Conservation (phyloP, 1,140 invertebrate genomes). For the Lethrus apterus region DNA sequence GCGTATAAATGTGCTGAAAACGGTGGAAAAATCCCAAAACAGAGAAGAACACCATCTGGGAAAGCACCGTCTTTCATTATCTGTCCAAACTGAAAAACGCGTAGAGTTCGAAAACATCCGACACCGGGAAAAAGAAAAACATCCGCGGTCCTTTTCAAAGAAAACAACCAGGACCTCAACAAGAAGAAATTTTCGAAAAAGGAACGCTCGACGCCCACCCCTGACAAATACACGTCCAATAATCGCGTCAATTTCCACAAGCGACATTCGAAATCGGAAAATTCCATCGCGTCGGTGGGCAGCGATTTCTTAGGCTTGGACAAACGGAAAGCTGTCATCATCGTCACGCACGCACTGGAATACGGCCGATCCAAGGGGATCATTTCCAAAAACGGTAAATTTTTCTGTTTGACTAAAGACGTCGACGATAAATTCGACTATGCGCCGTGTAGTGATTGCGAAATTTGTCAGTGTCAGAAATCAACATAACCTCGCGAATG, state of each 20-base stretch:
- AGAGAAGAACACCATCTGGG: neutral
- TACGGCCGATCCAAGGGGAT: slow-evolving; percentile 10
- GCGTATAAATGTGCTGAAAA: no score
- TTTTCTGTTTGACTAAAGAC: slow-evolving; percentile 4
- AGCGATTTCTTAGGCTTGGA: neutral
- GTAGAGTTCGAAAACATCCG: neutral
- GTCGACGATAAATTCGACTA: no score
- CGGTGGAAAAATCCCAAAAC: no score
- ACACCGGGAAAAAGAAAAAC: neutral
- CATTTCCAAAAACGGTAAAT: slow-evolving; percentile 8
- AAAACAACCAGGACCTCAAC: neutral
- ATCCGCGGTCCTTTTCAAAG: neutral
- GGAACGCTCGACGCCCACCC: no score
- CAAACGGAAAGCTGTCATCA: slow-evolving; percentile 5
- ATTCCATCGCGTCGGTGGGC: neutral
- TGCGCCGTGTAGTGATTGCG: no score
- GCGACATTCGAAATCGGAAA: slow-evolving; percentile 3
- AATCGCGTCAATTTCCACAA: no score
- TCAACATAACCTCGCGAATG: no score
- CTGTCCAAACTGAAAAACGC: slow-evolving; percentile 4
- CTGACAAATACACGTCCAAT: no score
- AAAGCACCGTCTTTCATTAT: slow-evolving; percentile 2
- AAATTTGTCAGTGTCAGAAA: no score
- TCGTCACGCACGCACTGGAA: slow-evolving; percentile 2
- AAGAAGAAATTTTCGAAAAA: no score